Conservation (phyloP, 2,888 invertebrate species). For the Ptychoptera albimana region DNA sequence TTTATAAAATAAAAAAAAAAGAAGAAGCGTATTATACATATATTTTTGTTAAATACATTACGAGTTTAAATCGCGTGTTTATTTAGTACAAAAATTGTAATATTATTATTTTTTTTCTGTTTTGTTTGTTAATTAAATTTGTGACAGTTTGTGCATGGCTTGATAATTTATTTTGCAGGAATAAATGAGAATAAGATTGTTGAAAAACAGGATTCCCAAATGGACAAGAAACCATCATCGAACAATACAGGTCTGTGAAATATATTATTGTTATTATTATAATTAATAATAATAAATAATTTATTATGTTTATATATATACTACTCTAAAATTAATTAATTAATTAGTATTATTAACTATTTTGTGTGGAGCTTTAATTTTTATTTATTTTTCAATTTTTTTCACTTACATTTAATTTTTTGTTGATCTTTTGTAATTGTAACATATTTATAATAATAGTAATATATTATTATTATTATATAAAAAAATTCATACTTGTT, state of each 20-base stretch:
- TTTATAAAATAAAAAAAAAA: not conserved
- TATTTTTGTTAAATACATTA: conserved; percentile 1
- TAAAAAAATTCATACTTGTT: too few relatives aligned
- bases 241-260: conserved; percentile 31
- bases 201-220: conserved; percentile 32
- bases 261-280: too few relatives aligned
- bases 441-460: too few relatives aligned
- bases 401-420: too few relatives aligned
- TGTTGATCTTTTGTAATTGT: too few relatives aligned
- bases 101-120: conserved; percentile 4
- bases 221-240: conserved; percentile 31
- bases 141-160: conserved; percentile 26
- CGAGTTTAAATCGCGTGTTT: conserved; percentile 1
- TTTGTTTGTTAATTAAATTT: conserved; percentile 10
- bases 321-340: too few relatives aligned
- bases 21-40: conserved; percentile 4
- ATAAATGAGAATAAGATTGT: conserved; percentile 29
- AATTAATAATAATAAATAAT: too few relatives aligned
- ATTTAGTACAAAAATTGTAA: not conserved
- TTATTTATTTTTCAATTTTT: too few relatives aligned
- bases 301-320: too few relatives aligned
- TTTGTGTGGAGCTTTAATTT: too few relatives aligned
- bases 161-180: conserved; percentile 30
- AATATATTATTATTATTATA: too few relatives aligned
- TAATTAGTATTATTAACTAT: too few relatives aligned